Evolutionary conservation across 2,888 invertebrate genomes (phyloP), one percentile per base, ranked within the genome.

Genomic region (Eupithecia vulgata): DNA sequence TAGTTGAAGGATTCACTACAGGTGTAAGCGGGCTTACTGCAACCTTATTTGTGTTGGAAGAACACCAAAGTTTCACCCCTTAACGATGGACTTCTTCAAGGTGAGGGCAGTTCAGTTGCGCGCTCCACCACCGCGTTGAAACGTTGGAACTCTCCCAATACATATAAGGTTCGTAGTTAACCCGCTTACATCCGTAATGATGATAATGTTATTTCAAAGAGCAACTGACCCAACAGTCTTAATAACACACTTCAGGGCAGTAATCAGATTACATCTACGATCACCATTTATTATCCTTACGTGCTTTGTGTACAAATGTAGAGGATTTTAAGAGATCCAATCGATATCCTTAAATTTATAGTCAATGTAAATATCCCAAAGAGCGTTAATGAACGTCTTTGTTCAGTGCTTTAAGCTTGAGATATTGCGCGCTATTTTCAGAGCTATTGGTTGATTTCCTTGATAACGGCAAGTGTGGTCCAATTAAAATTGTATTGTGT

Each of bases 231-330:
- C 21, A 52, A 21, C 48, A 52, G n/a, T 3, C 48, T 48, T 5
- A 52, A 21, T 52, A 52, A 59, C 59, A 59, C 25, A 30, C 81
- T 80, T 81, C 80, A 80, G 78, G 81, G 80, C 48, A 57, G 12
- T 85, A 83, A 84, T 84, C 81, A 77, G 84, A 85, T 84, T 81
- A 81, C 77, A 73, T 76, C 70, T 78, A 67, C 74, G 71, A 75
- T 52, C 61, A 72, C 79, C 80, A 78, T 78, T 76, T 73, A 79
- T 77, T 76, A 76, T 75, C 71, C 72, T 78, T 74, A 74, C 79
- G 72, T 75, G 74, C 64, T 71, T 70, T 76, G 71, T 76, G 71
- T 61, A 71, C 75, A 72, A 73, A 71, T 72, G 68, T 68, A 45
- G 66, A 68, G 69, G 70, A 76, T 73, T 78, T 78, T 76, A 65